phyloP scores from a whole-genome alignment of 2,888 invertebrate genomes.

The Drosophila colorata region DNA sequence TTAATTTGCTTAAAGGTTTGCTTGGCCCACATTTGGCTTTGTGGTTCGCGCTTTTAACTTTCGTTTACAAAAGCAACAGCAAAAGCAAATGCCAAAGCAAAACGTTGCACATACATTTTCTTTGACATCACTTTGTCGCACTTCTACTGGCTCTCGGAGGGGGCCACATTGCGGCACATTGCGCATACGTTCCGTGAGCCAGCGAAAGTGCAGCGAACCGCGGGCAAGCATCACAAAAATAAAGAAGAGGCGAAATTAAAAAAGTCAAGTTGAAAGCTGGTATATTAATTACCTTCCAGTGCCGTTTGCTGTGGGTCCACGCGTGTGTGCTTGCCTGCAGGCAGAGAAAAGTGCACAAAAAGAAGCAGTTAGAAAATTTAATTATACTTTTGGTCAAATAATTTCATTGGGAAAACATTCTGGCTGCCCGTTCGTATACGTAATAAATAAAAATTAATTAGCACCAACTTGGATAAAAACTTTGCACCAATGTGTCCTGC shows the following conservation, averaged over 20 bases:
- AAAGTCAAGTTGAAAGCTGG: slow-evolving; percentile 38
- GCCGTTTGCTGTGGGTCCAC: slow-evolving; percentile 83
- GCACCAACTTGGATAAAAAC: slow-evolving; percentile 60
- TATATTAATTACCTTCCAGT: slow-evolving; percentile 83
- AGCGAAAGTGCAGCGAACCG: slow-evolving; percentile 32
- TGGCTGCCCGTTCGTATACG: slow-evolving; percentile 53
- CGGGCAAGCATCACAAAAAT: not conserved
- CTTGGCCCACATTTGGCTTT: slow-evolving; percentile 47
- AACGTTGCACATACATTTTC: slow-evolving; percentile 28
- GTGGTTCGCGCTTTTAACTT: slow-evolving; percentile 16
- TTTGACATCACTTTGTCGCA: slow-evolving; percentile 45
- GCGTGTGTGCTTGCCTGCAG: slow-evolving; percentile 84
- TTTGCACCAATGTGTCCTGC: slow-evolving; percentile 44
- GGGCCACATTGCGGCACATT: slow-evolving; percentile 29
- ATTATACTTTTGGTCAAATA: slow-evolving; percentile 54
- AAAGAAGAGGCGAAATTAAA: slow-evolving; percentile 4
- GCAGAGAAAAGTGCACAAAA: slow-evolving; percentile 32
- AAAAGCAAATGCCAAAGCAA: slow-evolving; percentile 30
- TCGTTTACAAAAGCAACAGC: slow-evolving; percentile 23
- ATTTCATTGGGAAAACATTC: slow-evolving; percentile 59
- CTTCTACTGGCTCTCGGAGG: slow-evolving; percentile 25
- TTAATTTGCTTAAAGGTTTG: slow-evolving; percentile 38
- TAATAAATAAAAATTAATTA: slow-evolving; percentile 80
- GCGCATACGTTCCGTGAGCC: slow-evolving; percentile 51
- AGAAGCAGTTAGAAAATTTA: slow-evolving; percentile 58